Conservation (phyloP, 2,113 vertebrate genomes). For the Datnioides undecimradiatus region DNA sequence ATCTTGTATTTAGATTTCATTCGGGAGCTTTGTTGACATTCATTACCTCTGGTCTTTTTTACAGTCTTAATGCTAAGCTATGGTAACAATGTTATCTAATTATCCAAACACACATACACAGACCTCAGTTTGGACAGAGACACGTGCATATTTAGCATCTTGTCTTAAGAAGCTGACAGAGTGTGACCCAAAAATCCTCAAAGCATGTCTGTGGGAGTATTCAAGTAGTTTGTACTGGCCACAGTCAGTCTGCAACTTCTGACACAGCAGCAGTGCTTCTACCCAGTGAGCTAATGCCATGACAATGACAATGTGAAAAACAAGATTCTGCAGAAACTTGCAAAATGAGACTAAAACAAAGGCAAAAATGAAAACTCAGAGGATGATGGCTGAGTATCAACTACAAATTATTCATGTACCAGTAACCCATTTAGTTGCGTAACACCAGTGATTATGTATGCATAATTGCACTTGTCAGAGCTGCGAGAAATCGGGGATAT, state of each 20-base stretch:
- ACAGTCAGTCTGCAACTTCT: neutral
- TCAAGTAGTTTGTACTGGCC: neutral
- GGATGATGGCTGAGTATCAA: conserved; percentile 63
- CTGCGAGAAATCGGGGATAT: conserved; percentile 61
- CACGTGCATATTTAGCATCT: neutral
- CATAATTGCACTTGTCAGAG: conserved; percentile 76
- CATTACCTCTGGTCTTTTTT: too few relatives aligned
- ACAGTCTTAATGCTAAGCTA: too few relatives aligned
- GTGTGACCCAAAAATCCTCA: neutral
- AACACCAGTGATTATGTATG: conserved; percentile 79
- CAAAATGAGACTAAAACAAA: conserved; percentile 34
- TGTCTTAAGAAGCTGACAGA: neutral
- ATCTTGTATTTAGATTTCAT: too few relatives aligned
- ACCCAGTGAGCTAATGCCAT: neutral
- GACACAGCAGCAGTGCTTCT: neutral
- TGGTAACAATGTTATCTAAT: too few relatives aligned
- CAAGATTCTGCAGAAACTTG: neutral
- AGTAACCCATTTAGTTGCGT: conserved; percentile 82
- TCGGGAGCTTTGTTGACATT: too few relatives aligned
- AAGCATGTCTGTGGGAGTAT: neutral
- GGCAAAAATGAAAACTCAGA: conserved; percentile 50
- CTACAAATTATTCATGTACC: conserved; percentile 82
- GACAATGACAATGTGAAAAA: neutral
- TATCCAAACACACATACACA: neutral
- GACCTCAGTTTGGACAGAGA: neutral